Conservation (phyloP, 2,113 vertebrate species). For the Myotis yumanensis region DNA sequence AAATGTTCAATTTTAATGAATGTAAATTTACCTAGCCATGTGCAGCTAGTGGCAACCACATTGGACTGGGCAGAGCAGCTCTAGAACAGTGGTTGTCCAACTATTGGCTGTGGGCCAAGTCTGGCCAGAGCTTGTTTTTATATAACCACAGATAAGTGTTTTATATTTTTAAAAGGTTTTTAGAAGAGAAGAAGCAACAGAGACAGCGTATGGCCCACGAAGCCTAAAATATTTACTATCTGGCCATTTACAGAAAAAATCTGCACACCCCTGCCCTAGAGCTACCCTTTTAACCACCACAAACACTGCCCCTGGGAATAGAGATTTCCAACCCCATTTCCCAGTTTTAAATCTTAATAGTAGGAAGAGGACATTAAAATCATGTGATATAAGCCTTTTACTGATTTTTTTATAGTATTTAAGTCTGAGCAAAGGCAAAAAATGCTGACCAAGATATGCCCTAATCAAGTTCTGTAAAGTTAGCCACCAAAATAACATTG, state of each 20-base stretch:
- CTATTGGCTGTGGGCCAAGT: background rate
- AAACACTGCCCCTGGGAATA: background rate
- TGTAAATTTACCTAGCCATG: background rate
- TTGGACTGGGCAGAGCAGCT: background rate
- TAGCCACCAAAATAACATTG: background rate
- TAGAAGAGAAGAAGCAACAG: background rate
- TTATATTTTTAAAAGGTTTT: background rate
- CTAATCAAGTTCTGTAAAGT: background rate
- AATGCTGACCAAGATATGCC: background rate
- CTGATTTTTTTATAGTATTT: background rate
- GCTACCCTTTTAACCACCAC: background rate
- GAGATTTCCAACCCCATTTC: background rate
- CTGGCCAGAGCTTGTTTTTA: background rate
- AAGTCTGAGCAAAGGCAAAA: slow-evolving; percentile 10
- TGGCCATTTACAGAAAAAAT: background rate
- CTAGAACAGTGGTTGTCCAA: too few species aligned
- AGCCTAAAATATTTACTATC: background rate
- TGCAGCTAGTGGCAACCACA: background rate
- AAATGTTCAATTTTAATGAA: background rate
- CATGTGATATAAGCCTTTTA: background rate
- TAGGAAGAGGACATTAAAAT: background rate
- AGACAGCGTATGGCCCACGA: background rate
- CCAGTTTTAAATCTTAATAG: background rate
- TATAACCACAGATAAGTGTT: background rate
- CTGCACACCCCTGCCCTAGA: background rate